Evolutionary conservation across 2,113 vertebrate species (phyloP).

Genomic region (Todiramphus chloris): DNA sequence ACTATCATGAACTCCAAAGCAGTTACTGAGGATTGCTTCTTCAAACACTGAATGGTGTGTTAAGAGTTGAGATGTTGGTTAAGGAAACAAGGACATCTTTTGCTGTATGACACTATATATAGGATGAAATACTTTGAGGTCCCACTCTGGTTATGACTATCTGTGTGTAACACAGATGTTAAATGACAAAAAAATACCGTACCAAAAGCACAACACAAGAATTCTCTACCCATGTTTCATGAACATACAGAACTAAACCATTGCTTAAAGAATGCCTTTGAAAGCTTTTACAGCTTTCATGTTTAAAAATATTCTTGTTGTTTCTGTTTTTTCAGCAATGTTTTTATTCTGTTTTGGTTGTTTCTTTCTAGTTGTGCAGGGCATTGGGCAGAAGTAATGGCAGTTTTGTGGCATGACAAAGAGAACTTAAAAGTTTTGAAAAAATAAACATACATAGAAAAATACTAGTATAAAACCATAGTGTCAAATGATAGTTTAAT

Average conservation of each 20-base stretch:
- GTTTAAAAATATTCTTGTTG: background rate
- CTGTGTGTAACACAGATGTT: no score
- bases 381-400: background rate
- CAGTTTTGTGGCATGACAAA: background rate
- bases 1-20: background rate
- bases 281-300: background rate
- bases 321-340: background rate
- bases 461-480: background rate
- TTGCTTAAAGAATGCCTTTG: background rate
- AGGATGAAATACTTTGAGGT: background rate
- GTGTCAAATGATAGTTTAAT: background rate
- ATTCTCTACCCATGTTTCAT: background rate
- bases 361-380: background rate
- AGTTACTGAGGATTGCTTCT: background rate
- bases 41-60: background rate
- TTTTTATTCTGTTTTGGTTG: background rate
- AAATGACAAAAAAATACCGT: no score
- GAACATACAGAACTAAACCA: background rate
- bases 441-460: background rate
- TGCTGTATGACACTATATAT: accelerated
- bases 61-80: background rate
- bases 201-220: background rate
- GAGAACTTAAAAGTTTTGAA: background rate
- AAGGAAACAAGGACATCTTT: background rate
- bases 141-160: no score